phyloP scores from a whole-genome alignment of 2,113 vertebrate genomes.

The Solenodon paradoxus region DNA sequence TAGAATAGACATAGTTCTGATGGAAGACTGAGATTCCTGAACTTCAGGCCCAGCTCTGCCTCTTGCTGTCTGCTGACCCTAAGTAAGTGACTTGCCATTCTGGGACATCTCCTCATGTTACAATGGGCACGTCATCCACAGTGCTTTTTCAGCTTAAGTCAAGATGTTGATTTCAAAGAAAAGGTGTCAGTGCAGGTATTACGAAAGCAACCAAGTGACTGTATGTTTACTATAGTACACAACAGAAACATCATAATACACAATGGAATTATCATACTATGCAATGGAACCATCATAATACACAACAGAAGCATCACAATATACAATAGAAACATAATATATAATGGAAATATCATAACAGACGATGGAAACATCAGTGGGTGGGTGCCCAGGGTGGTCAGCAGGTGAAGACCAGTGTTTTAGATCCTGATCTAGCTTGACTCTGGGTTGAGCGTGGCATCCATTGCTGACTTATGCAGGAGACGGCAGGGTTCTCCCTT shows the following conservation, averaged over 20 bases:
- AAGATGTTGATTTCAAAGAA: neutral
- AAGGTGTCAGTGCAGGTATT: neutral
- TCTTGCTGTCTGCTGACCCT: neutral
- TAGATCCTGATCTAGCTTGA: neutral
- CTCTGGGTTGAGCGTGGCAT: neutral
- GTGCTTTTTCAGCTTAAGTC: neutral
- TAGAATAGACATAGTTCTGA: neutral
- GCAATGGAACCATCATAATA: no score
- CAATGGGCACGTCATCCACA: neutral
- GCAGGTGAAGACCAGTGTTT: neutral
- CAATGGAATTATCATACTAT: no score
- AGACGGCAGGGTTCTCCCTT: neutral
- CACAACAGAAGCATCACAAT: no score
- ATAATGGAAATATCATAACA: no score
- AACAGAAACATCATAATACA: fast-evolving
- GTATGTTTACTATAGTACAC: neutral
- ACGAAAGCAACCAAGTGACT: neutral
- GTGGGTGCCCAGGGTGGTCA: no score
- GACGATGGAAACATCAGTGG: fast-evolving
- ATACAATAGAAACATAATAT: no score
- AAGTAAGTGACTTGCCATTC: neutral
- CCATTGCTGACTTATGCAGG: neutral
- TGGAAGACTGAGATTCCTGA: neutral
- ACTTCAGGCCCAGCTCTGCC: neutral
- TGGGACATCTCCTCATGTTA: neutral